phyloP scores from a whole-genome alignment of 2,113 vertebrate species.

The Catharus fuscescens region DNA sequence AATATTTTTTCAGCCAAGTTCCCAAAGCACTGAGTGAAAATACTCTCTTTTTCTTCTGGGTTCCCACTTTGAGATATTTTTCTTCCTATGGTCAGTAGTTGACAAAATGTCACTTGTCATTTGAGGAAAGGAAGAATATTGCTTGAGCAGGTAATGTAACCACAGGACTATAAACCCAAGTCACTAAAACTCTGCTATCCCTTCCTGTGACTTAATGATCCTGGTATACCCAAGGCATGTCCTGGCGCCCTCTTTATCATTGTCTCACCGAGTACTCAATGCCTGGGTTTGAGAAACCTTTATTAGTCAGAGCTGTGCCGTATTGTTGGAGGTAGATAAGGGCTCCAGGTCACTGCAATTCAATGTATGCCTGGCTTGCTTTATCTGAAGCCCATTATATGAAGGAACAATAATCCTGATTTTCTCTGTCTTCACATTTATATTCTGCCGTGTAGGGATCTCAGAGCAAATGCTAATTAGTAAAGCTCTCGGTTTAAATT shows the following conservation, averaged over 20 bases:
- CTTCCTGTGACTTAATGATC: neutral
- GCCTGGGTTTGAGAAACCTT: neutral
- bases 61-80: neutral
- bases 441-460: neutral
- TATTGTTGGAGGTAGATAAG: constrained; percentile 1
- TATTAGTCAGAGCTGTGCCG: neutral
- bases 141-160: neutral
- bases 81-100: neutral
- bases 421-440: neutral
- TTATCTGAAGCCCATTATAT: neutral
- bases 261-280: neutral
- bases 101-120: neutral
- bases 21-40: neutral
- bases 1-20: neutral
- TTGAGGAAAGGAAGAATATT: neutral
- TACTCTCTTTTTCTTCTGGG: neutral
- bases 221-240: neutral
- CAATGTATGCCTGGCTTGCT: neutral
- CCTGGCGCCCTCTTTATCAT: neutral
- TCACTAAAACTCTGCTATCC: neutral
- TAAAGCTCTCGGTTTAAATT: neutral
- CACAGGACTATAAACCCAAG: neutral
- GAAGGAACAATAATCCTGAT: constrained; percentile 27
- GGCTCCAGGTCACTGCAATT: constrained; percentile 20
- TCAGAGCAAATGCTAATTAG: constrained; percentile 25